These are phyloP conservation scores for Napeogenes sylphis DNA, from an alignment of 2,888 invertebrate species.

Conservation along the genomic window DNA sequence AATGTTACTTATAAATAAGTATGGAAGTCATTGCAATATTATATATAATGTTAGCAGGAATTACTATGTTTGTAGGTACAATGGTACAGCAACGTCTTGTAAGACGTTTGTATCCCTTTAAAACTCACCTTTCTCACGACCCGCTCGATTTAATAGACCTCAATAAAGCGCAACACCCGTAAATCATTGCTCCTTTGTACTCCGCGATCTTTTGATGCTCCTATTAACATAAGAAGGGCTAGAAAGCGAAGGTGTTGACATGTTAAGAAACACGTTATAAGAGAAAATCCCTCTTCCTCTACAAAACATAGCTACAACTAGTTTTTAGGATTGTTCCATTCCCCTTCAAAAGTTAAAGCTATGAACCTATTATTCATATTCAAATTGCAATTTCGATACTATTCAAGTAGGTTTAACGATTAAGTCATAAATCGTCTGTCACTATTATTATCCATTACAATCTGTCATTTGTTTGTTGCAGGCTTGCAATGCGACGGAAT, in stretches of 20 bases:
- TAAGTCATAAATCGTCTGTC: conserved; percentile 39
- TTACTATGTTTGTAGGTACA: conserved; percentile 13
- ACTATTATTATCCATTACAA: conserved; percentile 33
- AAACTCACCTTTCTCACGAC: conserved; percentile 68
- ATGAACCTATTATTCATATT: conserved; percentile 30
- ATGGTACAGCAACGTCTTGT: conserved; percentile 49
- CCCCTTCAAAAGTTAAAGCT: conserved; percentile 37
- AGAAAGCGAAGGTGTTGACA: conserved; percentile 75
- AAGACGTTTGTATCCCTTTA: conserved; percentile 55
- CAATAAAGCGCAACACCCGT: conserved; percentile 66
- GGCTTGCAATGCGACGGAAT: conserved; percentile 83
- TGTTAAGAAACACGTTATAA: conserved; percentile 61
- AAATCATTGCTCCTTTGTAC: conserved; percentile 69
- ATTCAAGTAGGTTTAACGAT: conserved; percentile 35
- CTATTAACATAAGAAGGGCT: conserved; percentile 71
- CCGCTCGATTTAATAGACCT: conserved; percentile 65
- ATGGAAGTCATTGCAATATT: too few species aligned
- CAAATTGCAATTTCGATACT: conserved; percentile 27
- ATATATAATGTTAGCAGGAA: conserved; percentile 1
- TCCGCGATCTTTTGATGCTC: conserved; percentile 60
- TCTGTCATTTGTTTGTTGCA: conserved; percentile 64
- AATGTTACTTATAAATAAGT: too few species aligned
- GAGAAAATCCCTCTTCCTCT: conserved; percentile 28
- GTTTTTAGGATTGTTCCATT: conserved; percentile 47
- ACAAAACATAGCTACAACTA: conserved; percentile 48